These are phyloP conservation scores for Physocephala rufipes DNA, from an alignment of 2,888 invertebrate genomes.

Conservation along the genomic window DNA sequence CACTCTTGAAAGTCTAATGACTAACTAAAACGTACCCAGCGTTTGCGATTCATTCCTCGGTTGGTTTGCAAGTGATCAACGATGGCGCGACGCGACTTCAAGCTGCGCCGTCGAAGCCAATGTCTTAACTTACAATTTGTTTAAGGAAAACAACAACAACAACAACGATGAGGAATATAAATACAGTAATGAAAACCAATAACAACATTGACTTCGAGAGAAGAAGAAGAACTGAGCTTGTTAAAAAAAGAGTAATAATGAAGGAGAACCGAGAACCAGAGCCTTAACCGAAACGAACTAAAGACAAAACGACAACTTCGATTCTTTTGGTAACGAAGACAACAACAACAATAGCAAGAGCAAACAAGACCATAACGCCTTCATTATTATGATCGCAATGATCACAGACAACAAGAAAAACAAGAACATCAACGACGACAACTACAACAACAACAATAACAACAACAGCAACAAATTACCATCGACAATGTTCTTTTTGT, in stretches of 20 bases:
- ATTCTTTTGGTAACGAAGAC: slow-evolving; percentile 28
- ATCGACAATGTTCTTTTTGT: neutral
- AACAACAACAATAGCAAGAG: slow-evolving; percentile 44
- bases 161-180: neutral
- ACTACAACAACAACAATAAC: neutral
- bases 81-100: no score
- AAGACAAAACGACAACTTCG: no score
- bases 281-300: no score
- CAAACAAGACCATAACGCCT: slow-evolving; percentile 37
- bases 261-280: no score
- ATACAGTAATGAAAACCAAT: slow-evolving; percentile 1
- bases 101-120: neutral
- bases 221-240: slow-evolving; percentile 18
- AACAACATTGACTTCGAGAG: slow-evolving; percentile 29
- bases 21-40: slow-evolving; percentile 51
- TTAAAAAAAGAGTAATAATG: no score
- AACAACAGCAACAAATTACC: slow-evolving; percentile 11
- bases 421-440: neutral
- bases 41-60: slow-evolving; percentile 39
- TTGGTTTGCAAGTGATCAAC: slow-evolving; percentile 40
- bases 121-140: slow-evolving; percentile 4
- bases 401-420: neutral
- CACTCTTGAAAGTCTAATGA: slow-evolving; percentile 59
- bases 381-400: neutral
- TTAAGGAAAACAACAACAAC: slow-evolving; percentile 19